Conservation (phyloP, 2,888 invertebrate genomes). For the Laothoe populi region DNA sequence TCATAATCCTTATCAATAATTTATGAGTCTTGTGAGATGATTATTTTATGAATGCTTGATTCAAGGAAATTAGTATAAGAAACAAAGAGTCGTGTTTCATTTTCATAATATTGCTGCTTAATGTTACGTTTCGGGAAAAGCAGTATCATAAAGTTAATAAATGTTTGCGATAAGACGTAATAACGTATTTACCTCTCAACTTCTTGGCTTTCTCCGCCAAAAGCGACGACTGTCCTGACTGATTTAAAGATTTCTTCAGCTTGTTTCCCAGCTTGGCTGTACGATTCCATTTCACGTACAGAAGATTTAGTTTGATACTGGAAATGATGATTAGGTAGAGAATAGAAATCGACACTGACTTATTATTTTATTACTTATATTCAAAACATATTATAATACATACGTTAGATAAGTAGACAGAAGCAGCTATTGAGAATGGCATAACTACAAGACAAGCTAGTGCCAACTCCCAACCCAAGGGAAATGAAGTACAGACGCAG, state of each 20-base stretch:
- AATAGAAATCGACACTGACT: constrained; percentile 28
- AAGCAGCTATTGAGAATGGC: constrained; percentile 83
- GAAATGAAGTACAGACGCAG: constrained; percentile 87
- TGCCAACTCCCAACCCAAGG: constrained; percentile 91
- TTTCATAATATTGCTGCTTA: background rate
- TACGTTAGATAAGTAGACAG: constrained; percentile 86
- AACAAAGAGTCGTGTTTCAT: background rate
- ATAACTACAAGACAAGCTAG: constrained; percentile 89
- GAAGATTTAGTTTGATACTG: constrained; percentile 27
- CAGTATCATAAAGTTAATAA: background rate
- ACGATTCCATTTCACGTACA: constrained; percentile 81
- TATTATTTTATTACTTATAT: no score
- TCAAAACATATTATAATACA: constrained; percentile 25
- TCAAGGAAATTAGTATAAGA: background rate
- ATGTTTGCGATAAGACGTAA: no score
- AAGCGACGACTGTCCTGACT: constrained; percentile 90
- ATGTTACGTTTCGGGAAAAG: background rate
- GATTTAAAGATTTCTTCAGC: constrained; percentile 90
- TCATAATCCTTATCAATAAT: background rate
- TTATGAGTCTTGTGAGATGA: background rate
- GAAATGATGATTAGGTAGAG: constrained; percentile 25
- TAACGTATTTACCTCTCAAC: constrained; percentile 84
- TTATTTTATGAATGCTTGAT: background rate
- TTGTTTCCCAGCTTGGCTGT: constrained; percentile 88
- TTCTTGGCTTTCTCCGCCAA: constrained; percentile 89